Conservation (phyloP, 2,888 invertebrate genomes). For the Athrips mouffetella region DNA sequence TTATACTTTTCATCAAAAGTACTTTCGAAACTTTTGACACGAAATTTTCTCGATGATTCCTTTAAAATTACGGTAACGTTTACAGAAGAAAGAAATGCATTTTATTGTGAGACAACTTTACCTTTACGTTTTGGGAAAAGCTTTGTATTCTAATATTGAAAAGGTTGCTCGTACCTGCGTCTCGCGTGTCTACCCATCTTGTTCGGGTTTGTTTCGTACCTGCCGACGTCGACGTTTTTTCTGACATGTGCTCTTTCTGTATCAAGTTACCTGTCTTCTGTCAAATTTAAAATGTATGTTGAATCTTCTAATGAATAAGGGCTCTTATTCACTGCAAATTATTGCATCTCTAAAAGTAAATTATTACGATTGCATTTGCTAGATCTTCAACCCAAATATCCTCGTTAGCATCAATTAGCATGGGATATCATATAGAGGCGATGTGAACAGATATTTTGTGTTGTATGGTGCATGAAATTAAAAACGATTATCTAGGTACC, state of each 20-base stretch:
- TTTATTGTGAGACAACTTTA: neutral
- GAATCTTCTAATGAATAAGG: no score
- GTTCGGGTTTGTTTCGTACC: slow-evolving; percentile 11
- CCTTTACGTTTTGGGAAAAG: neutral
- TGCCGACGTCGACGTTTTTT: slow-evolving; percentile 9
- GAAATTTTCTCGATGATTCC: slow-evolving; percentile 20
- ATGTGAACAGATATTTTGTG: no score
- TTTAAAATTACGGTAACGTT: slow-evolving; percentile 17
- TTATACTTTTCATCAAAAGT: slow-evolving; percentile 28
- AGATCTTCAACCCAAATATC: no score
- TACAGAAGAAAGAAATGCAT: neutral
- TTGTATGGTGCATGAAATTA: no score
- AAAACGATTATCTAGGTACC: no score
- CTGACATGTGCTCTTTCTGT: neutral
- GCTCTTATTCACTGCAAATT: no score
- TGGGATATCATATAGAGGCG: neutral
- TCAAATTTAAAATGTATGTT: slow-evolving; percentile 1
- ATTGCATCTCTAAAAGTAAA: no score
- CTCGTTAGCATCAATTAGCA: neutral
- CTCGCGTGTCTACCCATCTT: neutral
- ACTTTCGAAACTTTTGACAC: slow-evolving; percentile 25
- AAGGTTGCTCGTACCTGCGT: slow-evolving; percentile 10
- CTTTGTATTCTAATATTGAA: slow-evolving; percentile 13
- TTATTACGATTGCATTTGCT: no score
- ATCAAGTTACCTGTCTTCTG: slow-evolving; percentile 9